Conservation (phyloP, 2,113 vertebrate species). For the Leptobrachium ailaonicum region DNA sequence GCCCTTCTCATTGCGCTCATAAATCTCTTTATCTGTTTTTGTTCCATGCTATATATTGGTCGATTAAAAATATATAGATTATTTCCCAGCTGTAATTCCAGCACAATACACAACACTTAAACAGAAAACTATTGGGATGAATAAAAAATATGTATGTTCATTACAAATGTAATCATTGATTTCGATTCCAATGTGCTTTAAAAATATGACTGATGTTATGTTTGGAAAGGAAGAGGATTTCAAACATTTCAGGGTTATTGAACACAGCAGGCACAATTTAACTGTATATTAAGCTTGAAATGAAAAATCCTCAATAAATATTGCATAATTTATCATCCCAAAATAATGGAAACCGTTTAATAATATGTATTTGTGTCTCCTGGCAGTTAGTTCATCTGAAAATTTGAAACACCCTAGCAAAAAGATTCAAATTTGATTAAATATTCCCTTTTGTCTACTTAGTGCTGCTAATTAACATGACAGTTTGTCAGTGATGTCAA, state of each 20-base stretch:
- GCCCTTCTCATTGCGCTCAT: no score
- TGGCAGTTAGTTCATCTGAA: not conserved
- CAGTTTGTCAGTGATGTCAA: slow-evolving; percentile 34
- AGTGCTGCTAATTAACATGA: slow-evolving; percentile 27
- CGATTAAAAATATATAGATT: no score
- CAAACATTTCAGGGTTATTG: not conserved
- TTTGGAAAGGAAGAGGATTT: not conserved
- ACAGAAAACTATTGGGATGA: no score
- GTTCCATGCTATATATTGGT: no score
- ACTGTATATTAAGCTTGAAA: not conserved
- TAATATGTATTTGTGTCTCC: not conserved
- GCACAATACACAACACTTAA: no score
- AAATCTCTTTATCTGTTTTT: no score
- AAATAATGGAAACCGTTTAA: not conserved
- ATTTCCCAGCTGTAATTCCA: no score
- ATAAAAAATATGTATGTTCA: no score
- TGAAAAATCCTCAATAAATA: not conserved
- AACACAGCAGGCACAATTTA: not conserved
- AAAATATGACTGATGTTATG: not conserved
- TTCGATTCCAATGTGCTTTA: not conserved
- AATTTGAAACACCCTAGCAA: not conserved
- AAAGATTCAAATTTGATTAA: slow-evolving; percentile 5
- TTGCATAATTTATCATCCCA: not conserved
- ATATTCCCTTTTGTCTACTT: slow-evolving; percentile 1
- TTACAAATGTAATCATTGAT: no score